A percentile compares a stretch with the other conserved stretches of the same genome.
phyloP scores from a whole-genome alignment of 2,888 invertebrate species.

The Lasioglossum marginatum region DNA sequence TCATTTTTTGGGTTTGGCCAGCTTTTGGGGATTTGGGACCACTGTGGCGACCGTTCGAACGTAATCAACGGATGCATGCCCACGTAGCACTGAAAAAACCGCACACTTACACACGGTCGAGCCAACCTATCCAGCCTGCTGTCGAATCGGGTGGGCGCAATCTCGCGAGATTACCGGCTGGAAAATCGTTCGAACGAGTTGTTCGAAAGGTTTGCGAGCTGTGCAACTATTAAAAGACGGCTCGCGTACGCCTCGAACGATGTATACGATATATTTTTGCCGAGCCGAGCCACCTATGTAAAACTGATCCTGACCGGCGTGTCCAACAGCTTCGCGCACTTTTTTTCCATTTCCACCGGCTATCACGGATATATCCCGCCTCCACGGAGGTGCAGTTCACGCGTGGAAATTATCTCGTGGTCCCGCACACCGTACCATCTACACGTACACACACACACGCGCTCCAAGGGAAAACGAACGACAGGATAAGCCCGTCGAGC shows the following conservation, averaged over 20 bases:
- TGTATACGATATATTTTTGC: background rate
- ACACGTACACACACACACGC: background rate
- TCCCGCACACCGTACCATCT: background rate
- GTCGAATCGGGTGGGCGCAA: slow-evolving; percentile 30
- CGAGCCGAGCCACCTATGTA: slow-evolving; percentile 23
- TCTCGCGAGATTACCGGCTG: slow-evolving; percentile 39
- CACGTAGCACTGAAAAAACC: too few relatives aligned
- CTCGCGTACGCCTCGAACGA: background rate
- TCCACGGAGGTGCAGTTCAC: background rate
- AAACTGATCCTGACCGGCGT: slow-evolving; percentile 47
- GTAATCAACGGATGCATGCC: background rate
- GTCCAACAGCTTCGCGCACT: slow-evolving; percentile 33
- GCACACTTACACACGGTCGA: background rate
- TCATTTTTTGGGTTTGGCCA: too few relatives aligned
- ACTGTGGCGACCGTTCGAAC: too few relatives aligned
- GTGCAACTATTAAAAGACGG: slow-evolving; percentile 35
- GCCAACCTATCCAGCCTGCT: background rate
- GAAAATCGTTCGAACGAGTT: slow-evolving; percentile 17
- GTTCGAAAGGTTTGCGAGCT: slow-evolving; percentile 22
- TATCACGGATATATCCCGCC: background rate
- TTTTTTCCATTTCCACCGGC: slow-evolving; percentile 11
- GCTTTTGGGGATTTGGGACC: too few relatives aligned
- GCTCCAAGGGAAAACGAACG: slow-evolving; percentile 29
- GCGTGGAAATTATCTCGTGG: slow-evolving; percentile 36
- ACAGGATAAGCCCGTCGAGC: slow-evolving; percentile 40